Percentiles rank a stretch among this genome's conserved stretches.
Evolutionary conservation across 2,888 invertebrate species (phyloP).

Genomic region (Tetropium fuscum): DNA sequence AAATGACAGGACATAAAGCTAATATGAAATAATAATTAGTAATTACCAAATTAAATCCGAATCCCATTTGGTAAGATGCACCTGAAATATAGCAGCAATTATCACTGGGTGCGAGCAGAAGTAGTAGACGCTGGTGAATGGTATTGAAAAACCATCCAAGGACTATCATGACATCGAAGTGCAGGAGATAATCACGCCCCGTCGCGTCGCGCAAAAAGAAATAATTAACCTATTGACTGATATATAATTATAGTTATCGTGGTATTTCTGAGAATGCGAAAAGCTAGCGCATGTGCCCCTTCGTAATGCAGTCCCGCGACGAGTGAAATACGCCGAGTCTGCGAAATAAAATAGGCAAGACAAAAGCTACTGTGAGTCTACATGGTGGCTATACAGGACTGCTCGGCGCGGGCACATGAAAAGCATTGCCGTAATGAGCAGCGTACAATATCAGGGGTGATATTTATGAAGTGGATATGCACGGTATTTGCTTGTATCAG

Average conservation of each 20-base stretch:
- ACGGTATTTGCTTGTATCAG: conserved; percentile 29
- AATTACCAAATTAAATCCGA: too few relatives aligned
- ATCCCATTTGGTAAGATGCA: too few relatives aligned
- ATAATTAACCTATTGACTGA: background rate
- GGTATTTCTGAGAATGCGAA: conserved; percentile 22
- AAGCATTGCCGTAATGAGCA: conserved; percentile 25
- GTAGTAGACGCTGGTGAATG: too few relatives aligned
- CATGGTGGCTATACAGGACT: conserved; percentile 2
- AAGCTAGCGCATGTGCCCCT: conserved; percentile 14
- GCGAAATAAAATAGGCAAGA: conserved; percentile 28
- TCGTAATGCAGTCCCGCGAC: conserved; percentile 25
- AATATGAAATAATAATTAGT: too few relatives aligned
- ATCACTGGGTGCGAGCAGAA: too few relatives aligned
- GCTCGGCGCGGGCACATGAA: conserved; percentile 18
- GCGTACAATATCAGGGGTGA: conserved; percentile 28
- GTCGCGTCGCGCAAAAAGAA: background rate
- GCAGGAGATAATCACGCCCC: too few relatives aligned
- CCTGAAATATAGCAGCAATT: too few relatives aligned
- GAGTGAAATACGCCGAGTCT: conserved; percentile 22
- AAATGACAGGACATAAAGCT: too few relatives aligned
- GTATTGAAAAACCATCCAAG: too few relatives aligned
- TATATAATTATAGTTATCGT: conserved; percentile 3
- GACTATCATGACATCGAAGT: too few relatives aligned
- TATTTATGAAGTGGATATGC: conserved; percentile 39
- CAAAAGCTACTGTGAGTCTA: conserved; percentile 25